These are phyloP conservation scores for Pseudomyrmex sp. DNA, from an alignment of 1,140 invertebrate genomes.

Conservation along the genomic window DNA sequence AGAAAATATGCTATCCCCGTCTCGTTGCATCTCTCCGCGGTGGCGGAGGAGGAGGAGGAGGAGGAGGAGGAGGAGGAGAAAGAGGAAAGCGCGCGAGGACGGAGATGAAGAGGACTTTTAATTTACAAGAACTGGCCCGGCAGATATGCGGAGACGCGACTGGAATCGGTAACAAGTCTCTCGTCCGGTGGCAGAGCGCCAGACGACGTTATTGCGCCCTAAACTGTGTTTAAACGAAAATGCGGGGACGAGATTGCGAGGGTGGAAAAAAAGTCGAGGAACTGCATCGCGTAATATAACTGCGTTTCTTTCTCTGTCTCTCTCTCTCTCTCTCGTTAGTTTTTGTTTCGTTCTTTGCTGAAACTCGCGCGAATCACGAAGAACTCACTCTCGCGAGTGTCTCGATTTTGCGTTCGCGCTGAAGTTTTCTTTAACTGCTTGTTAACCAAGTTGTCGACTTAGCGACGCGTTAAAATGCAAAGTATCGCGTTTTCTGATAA, in stretches of 20 bases:
- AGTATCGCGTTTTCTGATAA: too few relatives aligned
- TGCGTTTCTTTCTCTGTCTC: neutral
- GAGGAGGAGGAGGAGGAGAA: too few relatives aligned
- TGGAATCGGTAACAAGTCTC: slow-evolving; percentile 61
- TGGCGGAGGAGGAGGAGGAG: too few relatives aligned
- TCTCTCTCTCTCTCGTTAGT: neutral
- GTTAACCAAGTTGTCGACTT: too few relatives aligned
- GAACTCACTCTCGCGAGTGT: neutral
- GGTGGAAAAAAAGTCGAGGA: neutral
- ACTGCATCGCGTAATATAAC: slow-evolving; percentile 18
- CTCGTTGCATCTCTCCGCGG: neutral
- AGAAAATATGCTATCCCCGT: slow-evolving; percentile 29
- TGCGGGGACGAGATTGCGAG: slow-evolving; percentile 30
- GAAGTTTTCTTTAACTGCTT: neutral
- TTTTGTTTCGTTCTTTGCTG: neutral
- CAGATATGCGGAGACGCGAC: slow-evolving; percentile 64
- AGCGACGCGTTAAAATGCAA: neutral
- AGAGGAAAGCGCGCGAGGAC: neutral
- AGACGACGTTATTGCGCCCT: slow-evolving; percentile 57
- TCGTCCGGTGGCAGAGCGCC: slow-evolving; percentile 64
- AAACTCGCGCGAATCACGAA: neutral
- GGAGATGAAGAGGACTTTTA: slow-evolving; percentile 58
- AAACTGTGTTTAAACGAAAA: slow-evolving; percentile 55
- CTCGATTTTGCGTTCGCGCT: neutral
- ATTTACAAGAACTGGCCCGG: slow-evolving; percentile 59